Evolutionary conservation across 2,113 vertebrate species (phyloP).

Genomic region (Zingel zingel): DNA sequence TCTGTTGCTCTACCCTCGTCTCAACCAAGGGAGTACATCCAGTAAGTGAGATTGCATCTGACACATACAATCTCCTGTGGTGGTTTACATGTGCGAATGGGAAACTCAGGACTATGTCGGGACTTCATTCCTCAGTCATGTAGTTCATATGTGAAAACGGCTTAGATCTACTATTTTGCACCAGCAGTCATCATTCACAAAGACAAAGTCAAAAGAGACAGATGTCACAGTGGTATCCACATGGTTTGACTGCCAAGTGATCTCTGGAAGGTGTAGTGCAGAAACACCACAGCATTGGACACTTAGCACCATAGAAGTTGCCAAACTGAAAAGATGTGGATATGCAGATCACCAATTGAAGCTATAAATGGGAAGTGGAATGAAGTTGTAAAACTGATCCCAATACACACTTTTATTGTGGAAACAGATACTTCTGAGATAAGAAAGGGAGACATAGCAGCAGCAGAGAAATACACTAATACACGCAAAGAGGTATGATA

Average conservation of each 20-base stretch:
- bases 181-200: neutral
- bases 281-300: slow-evolving; percentile 41
- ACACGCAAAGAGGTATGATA: neutral
- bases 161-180: neutral
- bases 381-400: slow-evolving; percentile 45
- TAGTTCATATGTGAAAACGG: too few relatives aligned
- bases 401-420: slow-evolving; percentile 21
- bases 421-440: slow-evolving; percentile 30
- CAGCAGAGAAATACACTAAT: neutral
- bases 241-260: slow-evolving; percentile 13
- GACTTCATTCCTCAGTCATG: too few relatives aligned
- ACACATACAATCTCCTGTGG: too few relatives aligned
- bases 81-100: too few relatives aligned
- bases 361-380: slow-evolving; percentile 62
- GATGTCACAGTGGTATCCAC: neutral
- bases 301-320: slow-evolving; percentile 33
- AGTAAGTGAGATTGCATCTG: too few relatives aligned
- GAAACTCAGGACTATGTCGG: too few relatives aligned
- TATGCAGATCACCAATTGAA: slow-evolving; percentile 32
- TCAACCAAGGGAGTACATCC: too few relatives aligned
- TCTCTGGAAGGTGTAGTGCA: slow-evolving; percentile 37
- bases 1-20: too few relatives aligned
- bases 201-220: neutral
- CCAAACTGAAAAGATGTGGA: slow-evolving; percentile 52
- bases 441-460: neutral